Evolutionary conservation across 1,140 invertebrate genomes (phyloP).

Genomic region (Protaetia brevitarsis): DNA sequence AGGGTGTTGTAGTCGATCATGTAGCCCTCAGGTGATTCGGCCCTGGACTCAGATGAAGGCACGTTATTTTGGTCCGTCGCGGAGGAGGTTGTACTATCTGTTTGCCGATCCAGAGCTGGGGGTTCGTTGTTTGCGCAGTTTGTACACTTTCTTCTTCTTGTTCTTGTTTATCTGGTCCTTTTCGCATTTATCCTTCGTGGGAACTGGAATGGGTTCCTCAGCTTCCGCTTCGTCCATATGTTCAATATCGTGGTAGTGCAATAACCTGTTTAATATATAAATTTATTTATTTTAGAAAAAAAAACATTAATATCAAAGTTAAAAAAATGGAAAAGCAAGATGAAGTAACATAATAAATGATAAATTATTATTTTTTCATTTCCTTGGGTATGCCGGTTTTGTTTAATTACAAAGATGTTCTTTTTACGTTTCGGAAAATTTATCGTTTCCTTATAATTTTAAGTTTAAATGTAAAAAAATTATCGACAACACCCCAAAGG

Average conservation of each 20-base stretch:
- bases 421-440: no score
- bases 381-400: no score
- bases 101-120: constrained; percentile 47
- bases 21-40: constrained; percentile 41
- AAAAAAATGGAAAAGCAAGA: neutral
- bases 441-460: no score
- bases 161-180: constrained; percentile 50
- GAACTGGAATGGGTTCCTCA: constrained; percentile 48
- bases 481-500: no score
- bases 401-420: no score
- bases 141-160: constrained; percentile 53
- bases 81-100: constrained; percentile 35
- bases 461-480: no score
- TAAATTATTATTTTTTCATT: no score
- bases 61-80: constrained; percentile 34
- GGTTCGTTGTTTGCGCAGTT: constrained; percentile 49
- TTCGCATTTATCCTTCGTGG: constrained; percentile 48
- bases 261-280: constrained; percentile 60
- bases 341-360: neutral
- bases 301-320: no score
- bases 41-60: constrained; percentile 36
- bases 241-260: constrained; percentile 68
- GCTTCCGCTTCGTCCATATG: constrained; percentile 61
- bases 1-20: constrained; percentile 46
- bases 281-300: constrained; percentile 23